Evolutionary conservation across 2,113 vertebrate species (phyloP).

Genomic region (Onychorhynchus coronatus): DNA sequence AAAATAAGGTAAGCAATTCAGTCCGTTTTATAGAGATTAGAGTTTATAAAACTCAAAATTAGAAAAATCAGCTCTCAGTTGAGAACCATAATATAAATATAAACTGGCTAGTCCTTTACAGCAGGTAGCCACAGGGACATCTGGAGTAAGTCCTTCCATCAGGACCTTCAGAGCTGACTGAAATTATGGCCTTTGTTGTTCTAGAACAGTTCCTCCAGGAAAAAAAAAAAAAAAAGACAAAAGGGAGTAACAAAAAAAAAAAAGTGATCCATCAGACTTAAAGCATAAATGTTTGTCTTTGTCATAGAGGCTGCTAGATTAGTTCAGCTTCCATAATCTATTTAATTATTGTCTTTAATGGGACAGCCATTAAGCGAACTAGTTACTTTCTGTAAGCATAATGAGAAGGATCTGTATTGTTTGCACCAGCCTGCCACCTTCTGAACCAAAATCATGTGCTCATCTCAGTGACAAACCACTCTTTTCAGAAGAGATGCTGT

Average conservation of each 20-base stretch:
- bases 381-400: slow-evolving; percentile 18
- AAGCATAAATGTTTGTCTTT: slow-evolving; percentile 32
- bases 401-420: neutral
- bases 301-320: slow-evolving; percentile 13
- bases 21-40: neutral
- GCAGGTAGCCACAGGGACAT: neutral
- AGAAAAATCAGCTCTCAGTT: neutral
- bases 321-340: slow-evolving; percentile 46
- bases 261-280: neutral
- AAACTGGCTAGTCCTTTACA: neutral
- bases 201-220: neutral
- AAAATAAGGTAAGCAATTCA: neutral
- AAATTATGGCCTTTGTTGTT: neutral
- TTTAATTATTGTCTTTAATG: slow-evolving; percentile 56
- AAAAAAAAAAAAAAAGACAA: neutral
- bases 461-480: neutral
- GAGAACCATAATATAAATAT: neutral
- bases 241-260: neutral
- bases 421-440: neutral
- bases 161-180: neutral
- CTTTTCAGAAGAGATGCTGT: neutral
- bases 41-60: neutral
- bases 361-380: neutral
- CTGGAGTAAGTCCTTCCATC: neutral
- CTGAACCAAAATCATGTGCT: neutral